Evolutionary conservation across 2,113 vertebrate species (phyloP).

Genomic region (Clarias batrachus): DNA sequence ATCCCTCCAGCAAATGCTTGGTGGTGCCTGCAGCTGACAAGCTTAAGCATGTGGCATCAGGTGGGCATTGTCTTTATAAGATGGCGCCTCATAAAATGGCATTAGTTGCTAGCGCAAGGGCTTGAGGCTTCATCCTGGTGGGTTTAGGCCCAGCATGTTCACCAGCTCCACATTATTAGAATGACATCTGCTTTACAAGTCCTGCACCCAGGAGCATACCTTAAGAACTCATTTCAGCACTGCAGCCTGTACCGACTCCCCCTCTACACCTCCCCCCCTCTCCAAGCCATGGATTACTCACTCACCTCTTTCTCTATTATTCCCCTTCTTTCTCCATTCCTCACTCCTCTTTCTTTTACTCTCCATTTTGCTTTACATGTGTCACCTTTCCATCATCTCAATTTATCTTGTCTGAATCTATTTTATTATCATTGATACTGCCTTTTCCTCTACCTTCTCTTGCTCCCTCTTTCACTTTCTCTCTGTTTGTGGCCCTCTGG

Average conservation of each 20-base stretch:
- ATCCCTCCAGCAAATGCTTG: constrained; percentile 84
- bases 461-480: constrained; percentile 27
- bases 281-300: constrained; percentile 45
- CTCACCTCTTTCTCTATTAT: constrained; percentile 31
- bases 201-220: constrained; percentile 84
- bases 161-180: constrained; percentile 94
- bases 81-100: constrained; percentile 93
- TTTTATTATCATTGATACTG: constrained; percentile 38
- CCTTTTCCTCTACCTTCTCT: constrained; percentile 27
- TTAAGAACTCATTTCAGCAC: constrained; percentile 84
- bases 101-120: constrained; percentile 88
- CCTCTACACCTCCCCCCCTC: constrained; percentile 66
- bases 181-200: constrained; percentile 91
- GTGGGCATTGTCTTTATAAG: constrained; percentile 82
- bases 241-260: constrained; percentile 67
- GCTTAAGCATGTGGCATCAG: constrained; percentile 83
- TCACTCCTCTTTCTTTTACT: constrained; percentile 14
- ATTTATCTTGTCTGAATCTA: constrained; percentile 37
- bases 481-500: constrained; percentile 83
- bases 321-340: constrained; percentile 31
- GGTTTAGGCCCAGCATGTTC: constrained; percentile 86
- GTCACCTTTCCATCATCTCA: constrained; percentile 36
- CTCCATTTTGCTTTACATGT: constrained; percentile 43
- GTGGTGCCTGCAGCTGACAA: constrained; percentile 81
- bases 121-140: constrained; percentile 87